Evolutionary conservation across 2,797 vertebrate species (phyloP).

Genomic region (Staurois parvus): DNA sequence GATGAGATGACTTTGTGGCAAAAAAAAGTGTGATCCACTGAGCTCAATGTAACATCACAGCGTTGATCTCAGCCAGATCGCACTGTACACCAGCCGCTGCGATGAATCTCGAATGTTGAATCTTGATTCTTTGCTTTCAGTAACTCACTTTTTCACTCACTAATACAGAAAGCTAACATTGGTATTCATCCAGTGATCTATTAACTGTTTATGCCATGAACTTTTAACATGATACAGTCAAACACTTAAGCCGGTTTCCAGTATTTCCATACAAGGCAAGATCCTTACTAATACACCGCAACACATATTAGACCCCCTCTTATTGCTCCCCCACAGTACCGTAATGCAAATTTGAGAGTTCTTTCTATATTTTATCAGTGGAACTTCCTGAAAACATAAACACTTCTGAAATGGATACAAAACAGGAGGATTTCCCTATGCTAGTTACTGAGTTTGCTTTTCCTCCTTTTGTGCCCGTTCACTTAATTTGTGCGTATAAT

Average conservation of each 20-base stretch:
- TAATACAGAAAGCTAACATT: background rate
- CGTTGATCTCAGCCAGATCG: too few species aligned
- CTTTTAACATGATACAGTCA: background rate
- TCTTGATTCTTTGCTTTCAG: too few species aligned
- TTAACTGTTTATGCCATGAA: background rate
- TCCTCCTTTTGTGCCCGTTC: background rate
- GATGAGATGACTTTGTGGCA: too few species aligned
- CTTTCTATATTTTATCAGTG: background rate
- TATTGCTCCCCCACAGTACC: background rate
- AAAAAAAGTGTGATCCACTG: too few species aligned
- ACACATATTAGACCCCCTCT: background rate
- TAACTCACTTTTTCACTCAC: too few species aligned
- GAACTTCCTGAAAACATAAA: background rate
- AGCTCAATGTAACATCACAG: too few species aligned
- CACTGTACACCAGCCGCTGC: too few species aligned
- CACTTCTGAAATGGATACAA: background rate
- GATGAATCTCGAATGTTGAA: too few species aligned
- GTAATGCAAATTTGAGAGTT: background rate
- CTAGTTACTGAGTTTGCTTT: background rate
- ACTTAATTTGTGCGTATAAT: background rate
- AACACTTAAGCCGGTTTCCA: background rate
- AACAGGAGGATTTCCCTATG: background rate
- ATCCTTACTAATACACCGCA: background rate
- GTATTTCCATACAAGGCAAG: background rate
- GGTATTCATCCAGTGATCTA: background rate